Base-by-base conservation (phyloP, 1,140 invertebrate genomes). In the Centruroides sculpturatus region DNA sequence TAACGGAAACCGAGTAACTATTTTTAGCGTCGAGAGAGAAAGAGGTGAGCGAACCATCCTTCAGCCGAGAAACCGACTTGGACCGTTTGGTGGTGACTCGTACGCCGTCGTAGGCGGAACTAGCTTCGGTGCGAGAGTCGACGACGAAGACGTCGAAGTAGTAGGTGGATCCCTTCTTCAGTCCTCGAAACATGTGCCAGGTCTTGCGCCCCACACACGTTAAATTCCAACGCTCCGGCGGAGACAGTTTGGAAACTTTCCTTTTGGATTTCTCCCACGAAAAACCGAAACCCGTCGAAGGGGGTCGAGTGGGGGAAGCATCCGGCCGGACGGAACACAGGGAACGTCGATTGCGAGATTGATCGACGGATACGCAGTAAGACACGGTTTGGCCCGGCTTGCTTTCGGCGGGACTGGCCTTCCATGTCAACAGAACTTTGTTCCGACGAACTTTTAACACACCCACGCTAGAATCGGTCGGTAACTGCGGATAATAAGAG, bases 91-190 rank as follows among this genome's bases (percentile, higher is more conserved):
- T 69, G 41, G 62, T 69, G 7, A 69, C 67, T 9, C 57, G 62
- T 0, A 67, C 64, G 11, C 70, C 69, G 9, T 60, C 62, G 59
- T 72, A 75, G 7, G 67, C 62, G 3, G 66, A 63, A 35, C 66
- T 67, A 11, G 59, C 62, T 47, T 72, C 70, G 10, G 67, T 71
- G 10, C 56, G 35, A 9, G 57, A 57, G 57, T 73, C 69, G 3
- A 72, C 52, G 1, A 68, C 69, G 65, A 71, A 74, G 7, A 74
- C 73, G 62, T 74, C 72, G 5, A 74, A 63, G 56, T 61, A 71
- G 57, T 75, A 75, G 7, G 62, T 69, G 23, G 62, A 66, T n/a
- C 68, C 70, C 3, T 65, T 61, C 9, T 65, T 60, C 3, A 69
- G 66, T 47, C 66, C 64, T 34, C 49, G 63, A 56, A 70, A 72